Conservation (phyloP, 2,888 invertebrate species). For the Macaria liturata region DNA sequence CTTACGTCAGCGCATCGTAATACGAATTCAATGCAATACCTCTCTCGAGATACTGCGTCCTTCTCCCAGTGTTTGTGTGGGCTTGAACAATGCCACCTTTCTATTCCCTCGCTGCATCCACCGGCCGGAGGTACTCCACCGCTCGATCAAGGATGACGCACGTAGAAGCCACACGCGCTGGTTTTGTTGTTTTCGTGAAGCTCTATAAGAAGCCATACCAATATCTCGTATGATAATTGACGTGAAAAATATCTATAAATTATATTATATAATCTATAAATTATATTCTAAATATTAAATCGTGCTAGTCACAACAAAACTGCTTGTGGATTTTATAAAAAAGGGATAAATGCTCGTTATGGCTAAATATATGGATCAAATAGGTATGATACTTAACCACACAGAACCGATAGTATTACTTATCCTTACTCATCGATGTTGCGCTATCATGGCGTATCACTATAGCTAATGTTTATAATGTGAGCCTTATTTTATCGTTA, state of each 20-base stretch:
- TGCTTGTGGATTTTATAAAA: no score
- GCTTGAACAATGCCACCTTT: slow-evolving; percentile 59
- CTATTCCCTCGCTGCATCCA: slow-evolving; percentile 51
- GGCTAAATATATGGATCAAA: no score
- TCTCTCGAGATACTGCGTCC: slow-evolving; percentile 51
- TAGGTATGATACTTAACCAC: no score
- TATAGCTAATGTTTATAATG: slow-evolving; percentile 50
- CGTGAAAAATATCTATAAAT: no score
- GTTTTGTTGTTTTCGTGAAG: background rate
- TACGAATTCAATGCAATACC: slow-evolving; percentile 33
- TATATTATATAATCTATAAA: no score
- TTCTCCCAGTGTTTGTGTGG: slow-evolving; percentile 53
- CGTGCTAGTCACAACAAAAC: no score
- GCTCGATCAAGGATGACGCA: slow-evolving; percentile 58
- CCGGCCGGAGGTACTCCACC: slow-evolving; percentile 43
- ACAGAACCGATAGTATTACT: no score
- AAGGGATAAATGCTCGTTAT: no score
- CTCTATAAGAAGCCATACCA: no score
- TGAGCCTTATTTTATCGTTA: slow-evolving; percentile 41
- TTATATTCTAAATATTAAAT: no score
- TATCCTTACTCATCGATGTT: slow-evolving; percentile 27
- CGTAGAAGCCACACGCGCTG: slow-evolving; percentile 43
- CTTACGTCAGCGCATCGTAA: slow-evolving; percentile 33
- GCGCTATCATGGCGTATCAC: slow-evolving; percentile 31
- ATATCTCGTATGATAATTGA: no score